A percentile compares a stretch with the other conserved stretches of the same genome.
These are phyloP conservation scores for Dasyornis broadbenti DNA, from an alignment of 2,113 vertebrate genomes.

Conservation along the genomic window DNA sequence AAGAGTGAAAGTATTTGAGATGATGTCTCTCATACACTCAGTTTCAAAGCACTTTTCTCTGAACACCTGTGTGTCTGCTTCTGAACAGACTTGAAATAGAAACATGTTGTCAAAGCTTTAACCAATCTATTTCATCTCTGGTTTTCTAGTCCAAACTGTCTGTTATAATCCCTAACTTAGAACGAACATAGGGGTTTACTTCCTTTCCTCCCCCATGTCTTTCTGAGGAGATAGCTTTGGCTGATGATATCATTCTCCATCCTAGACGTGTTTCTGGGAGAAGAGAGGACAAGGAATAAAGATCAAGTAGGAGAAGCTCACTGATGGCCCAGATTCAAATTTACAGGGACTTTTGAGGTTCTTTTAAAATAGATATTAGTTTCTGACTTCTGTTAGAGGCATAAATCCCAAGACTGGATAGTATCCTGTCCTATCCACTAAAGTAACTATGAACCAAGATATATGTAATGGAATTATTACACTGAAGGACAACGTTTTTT, in stretches of 20 bases:
- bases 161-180: background rate
- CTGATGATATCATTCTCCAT: background rate
- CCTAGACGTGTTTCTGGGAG: background rate
- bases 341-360: background rate
- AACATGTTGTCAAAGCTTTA: fast-evolving
- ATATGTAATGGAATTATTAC: background rate
- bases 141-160: background rate
- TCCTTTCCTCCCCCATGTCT: background rate
- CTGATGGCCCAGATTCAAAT: background rate
- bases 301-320: background rate
- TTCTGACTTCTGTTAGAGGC: background rate
- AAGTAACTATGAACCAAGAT: background rate
- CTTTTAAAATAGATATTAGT: background rate
- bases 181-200: background rate
- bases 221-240: background rate
- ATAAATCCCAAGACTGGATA: background rate
- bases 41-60: background rate
- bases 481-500: background rate
- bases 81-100: background rate
- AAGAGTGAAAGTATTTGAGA: background rate
- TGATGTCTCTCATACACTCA: background rate
- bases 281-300: background rate
- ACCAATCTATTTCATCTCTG: background rate
- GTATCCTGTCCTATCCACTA: background rate
- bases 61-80: background rate